Evolutionary conservation across 2,113 vertebrate species (phyloP).

Genomic region (Lampris megalopsis): DNA sequence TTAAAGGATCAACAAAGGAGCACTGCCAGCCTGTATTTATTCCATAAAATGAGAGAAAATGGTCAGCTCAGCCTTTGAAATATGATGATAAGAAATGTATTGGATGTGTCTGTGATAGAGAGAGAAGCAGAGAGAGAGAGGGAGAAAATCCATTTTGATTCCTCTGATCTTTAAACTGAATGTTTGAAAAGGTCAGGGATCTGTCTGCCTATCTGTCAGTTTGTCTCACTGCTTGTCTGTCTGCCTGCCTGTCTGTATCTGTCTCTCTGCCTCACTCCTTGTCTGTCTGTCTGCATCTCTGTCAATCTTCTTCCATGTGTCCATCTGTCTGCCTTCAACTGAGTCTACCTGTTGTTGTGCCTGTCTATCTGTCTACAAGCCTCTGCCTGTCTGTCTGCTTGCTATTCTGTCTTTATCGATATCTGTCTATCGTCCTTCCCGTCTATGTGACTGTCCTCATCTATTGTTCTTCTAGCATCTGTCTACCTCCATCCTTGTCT

Average conservation of each 20-base stretch:
- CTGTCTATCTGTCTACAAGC: neutral
- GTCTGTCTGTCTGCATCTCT: slow-evolving; percentile 4
- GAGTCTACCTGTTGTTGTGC: neutral
- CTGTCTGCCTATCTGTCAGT: neutral
- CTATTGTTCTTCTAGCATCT: too few species aligned
- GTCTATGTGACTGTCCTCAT: too few species aligned
- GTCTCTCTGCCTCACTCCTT: neutral
- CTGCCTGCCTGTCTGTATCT: neutral
- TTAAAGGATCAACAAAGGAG: neutral
- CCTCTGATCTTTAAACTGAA: slow-evolving; percentile 69
- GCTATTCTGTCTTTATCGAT: neutral
- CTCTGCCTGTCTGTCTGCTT: too few species aligned
- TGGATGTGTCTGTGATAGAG: neutral
- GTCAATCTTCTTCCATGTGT: neutral
- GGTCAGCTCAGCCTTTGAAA: neutral
- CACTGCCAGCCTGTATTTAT: neutral
- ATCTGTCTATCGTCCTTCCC: slow-evolving; percentile 6
- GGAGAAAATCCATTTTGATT: slow-evolving; percentile 56
- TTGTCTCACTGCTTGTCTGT: slow-evolving; percentile 23
- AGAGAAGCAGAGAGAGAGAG: too few species aligned
- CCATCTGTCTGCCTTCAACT: neutral
- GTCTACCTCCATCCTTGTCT: too few species aligned
- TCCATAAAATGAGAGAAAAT: neutral
- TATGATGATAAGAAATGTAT: neutral
- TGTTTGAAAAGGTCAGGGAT: slow-evolving; percentile 66